A percentile compares a stretch with the other conserved stretches of the same genome.
Conservation (phyloP, 2,113 vertebrate species). For the Anolis sagrei region DNA sequence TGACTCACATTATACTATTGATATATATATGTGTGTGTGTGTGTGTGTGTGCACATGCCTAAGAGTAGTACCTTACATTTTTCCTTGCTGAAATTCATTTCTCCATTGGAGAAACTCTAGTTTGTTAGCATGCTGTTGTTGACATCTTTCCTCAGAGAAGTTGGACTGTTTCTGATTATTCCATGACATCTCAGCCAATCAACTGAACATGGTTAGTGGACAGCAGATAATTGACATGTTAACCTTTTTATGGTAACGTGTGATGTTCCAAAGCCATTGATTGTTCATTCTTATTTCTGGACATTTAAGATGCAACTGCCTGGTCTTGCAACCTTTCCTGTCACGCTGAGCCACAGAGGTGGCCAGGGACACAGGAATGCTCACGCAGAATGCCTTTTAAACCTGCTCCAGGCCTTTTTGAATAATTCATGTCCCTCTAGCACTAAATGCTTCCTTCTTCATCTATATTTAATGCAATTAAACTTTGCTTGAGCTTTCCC, state of each 20-base stretch:
- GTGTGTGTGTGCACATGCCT: too few species aligned
- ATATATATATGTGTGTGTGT: too few species aligned
- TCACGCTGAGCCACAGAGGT: conserved; percentile 19
- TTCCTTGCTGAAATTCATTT: too few species aligned
- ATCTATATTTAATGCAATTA: conserved; percentile 39
- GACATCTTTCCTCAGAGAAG: not conserved
- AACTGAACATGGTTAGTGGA: not conserved
- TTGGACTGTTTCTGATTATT: not conserved
- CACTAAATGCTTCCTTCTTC: conserved; percentile 35
- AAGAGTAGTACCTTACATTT: too few species aligned
- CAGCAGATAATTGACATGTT: not conserved
- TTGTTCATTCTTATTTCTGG: not conserved
- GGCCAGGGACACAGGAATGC: not conserved
- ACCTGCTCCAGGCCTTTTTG: conserved; percentile 12
- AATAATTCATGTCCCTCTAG: conserved; percentile 32
- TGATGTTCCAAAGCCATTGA: not conserved
- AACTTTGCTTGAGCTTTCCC: conserved; percentile 10
- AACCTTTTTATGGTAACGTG: not conserved
- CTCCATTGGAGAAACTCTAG: not conserved
- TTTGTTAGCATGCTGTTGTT: not conserved
- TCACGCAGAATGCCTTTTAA: conserved; percentile 25
- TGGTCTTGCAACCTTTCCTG: conserved; percentile 15
- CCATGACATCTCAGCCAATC: not conserved
- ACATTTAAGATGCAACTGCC: too few species aligned
- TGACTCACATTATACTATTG: too few species aligned